A percentile compares a stretch with the other conserved stretches of the same genome.
Conservation (phyloP, 1,140 invertebrate species). For the Agraylea sexmaculata region DNA sequence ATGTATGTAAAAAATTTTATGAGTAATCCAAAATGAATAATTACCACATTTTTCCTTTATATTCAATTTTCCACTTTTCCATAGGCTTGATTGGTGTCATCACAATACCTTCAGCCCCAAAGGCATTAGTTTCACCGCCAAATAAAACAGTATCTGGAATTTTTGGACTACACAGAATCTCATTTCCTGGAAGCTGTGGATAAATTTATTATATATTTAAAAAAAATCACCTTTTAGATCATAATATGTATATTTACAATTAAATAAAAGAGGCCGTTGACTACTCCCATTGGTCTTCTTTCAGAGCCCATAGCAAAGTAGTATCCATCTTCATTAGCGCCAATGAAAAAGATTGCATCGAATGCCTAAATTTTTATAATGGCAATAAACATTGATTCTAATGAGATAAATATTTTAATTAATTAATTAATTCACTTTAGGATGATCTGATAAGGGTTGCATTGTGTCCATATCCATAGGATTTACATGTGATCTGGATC, state of each 20-base stretch:
- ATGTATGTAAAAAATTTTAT: slow-evolving; percentile 7
- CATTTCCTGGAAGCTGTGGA: slow-evolving; percentile 48
- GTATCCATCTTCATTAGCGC: slow-evolving; percentile 35
- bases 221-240: slow-evolving; percentile 12
- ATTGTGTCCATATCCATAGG: slow-evolving; percentile 44
- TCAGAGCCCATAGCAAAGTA: slow-evolving; percentile 43
- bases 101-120: slow-evolving; percentile 51
- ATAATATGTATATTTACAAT: slow-evolving; percentile 30
- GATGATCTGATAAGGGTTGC: slow-evolving; percentile 45
- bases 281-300: slow-evolving; percentile 39
- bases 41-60: slow-evolving; percentile 52
- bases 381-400: background rate
- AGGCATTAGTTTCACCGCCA: slow-evolving; percentile 41
- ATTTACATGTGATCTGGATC: slow-evolving; percentile 30
- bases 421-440: slow-evolving; percentile 35
- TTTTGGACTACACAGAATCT: slow-evolving; percentile 49
- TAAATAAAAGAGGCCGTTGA: slow-evolving; percentile 44
- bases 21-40: slow-evolving; percentile 4
- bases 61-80: slow-evolving; percentile 51
- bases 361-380: slow-evolving; percentile 49
- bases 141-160: slow-evolving; percentile 53
- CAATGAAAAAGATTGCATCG: slow-evolving; percentile 50
- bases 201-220: slow-evolving; percentile 20
- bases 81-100: slow-evolving; percentile 50
- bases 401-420: slow-evolving; percentile 10